These are phyloP conservation scores for Vanessa tameamea DNA, from an alignment of 1,140 invertebrate species.

Conservation along the genomic window DNA sequence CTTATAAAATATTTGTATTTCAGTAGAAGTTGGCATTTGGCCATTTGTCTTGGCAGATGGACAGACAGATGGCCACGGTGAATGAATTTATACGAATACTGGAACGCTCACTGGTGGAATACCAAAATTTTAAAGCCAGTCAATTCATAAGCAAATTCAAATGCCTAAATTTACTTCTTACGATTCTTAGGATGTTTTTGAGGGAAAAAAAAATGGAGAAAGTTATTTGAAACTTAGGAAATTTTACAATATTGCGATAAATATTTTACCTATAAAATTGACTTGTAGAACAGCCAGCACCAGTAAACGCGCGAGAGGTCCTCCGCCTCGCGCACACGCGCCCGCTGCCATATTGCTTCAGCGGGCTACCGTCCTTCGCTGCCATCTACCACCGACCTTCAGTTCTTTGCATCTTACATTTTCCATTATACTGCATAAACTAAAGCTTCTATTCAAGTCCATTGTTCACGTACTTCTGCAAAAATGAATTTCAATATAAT, in stretches of 20 bases:
- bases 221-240: background rate
- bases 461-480: conserved; percentile 24
- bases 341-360: conserved; percentile 67
- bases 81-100: conserved; percentile 46
- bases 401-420: conserved; percentile 22
- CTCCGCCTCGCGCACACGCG: conserved; percentile 53
- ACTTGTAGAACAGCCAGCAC: conserved; percentile 69
- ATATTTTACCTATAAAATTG: conserved; percentile 73
- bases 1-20: conserved; percentile 39
- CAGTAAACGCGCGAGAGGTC: conserved; percentile 66
- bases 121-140: conserved; percentile 33
- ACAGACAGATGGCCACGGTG: conserved; percentile 44
- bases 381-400: conserved; percentile 52
- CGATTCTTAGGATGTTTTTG: no score
- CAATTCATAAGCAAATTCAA: conserved; percentile 28
- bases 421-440: conserved; percentile 25
- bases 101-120: conserved; percentile 32
- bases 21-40: conserved; percentile 39
- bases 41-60: conserved; percentile 46
- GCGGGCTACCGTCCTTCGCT: conserved; percentile 55
- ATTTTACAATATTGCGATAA: background rate
- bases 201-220: no score
- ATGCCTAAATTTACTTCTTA: background rate
- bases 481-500: conserved; percentile 26
- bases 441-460: conserved; percentile 8